These are phyloP conservation scores for Dendrolimus houi DNA, from an alignment of 2,888 invertebrate genomes.

Conservation along the genomic window DNA sequence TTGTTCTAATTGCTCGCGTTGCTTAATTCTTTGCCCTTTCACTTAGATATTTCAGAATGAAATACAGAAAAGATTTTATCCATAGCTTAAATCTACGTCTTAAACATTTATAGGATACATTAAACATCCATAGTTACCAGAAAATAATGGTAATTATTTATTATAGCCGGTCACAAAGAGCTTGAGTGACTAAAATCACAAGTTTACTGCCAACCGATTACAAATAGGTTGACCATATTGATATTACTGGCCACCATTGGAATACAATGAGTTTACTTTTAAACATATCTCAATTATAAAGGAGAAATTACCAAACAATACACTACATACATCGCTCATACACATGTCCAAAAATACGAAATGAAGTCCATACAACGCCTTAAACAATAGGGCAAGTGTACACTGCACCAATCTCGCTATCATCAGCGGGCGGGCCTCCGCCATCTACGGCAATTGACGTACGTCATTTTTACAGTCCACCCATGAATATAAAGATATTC, in stretches of 20 bases:
- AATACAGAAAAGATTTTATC: too few species aligned
- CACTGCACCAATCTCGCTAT: conserved; percentile 48
- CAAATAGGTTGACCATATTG: too few species aligned
- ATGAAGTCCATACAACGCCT: conserved; percentile 25
- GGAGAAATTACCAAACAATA: not conserved
- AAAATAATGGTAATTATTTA: too few species aligned
- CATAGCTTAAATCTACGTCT: too few species aligned
- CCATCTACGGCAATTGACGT: conserved; percentile 24
- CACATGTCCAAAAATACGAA: not conserved
- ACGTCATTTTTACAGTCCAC: conserved; percentile 41
- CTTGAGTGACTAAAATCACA: too few species aligned
- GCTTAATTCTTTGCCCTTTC: conserved; percentile 29
- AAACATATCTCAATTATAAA: not conserved
- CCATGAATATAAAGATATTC: conserved; percentile 42
- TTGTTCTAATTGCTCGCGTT: conserved; percentile 29
- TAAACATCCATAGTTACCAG: too few species aligned
- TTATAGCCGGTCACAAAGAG: too few species aligned
- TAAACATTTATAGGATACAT: too few species aligned
- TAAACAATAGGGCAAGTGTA: conserved; percentile 41
- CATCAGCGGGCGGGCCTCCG: conserved; percentile 23
- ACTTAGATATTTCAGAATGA: conserved; percentile 10
- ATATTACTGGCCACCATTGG: too few species aligned
- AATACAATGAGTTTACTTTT: too few species aligned
- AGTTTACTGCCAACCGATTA: too few species aligned
- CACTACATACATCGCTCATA: not conserved